phyloP scores from a whole-genome alignment of 2,797 vertebrate genomes.

The Notolepis coatsorum region DNA sequence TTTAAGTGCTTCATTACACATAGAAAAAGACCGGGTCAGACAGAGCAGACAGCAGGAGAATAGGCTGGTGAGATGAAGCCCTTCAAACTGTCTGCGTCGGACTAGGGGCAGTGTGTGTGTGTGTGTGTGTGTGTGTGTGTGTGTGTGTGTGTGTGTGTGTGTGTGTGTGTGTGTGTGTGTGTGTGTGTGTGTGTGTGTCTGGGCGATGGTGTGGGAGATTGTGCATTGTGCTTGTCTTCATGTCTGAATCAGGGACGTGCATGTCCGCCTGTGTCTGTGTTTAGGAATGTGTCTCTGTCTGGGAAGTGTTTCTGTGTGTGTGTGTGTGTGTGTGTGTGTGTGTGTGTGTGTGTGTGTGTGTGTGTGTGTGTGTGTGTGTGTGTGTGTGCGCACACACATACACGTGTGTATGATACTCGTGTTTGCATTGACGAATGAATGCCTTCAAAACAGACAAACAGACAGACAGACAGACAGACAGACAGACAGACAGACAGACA shows the following conservation, averaged over 20 bases:
- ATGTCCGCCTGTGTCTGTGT: slow-evolving; percentile 24
- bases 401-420: too few species aligned
- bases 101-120: slow-evolving; percentile 54
- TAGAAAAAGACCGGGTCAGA: slow-evolving; percentile 76
- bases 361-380: not conserved
- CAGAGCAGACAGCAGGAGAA: slow-evolving; percentile 79
- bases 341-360: slow-evolving; percentile 7
- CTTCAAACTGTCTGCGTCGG: slow-evolving; percentile 78
- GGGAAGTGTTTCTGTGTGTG: slow-evolving; percentile 12
- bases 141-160: slow-evolving; percentile 14
- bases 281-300: slow-evolving; percentile 55
- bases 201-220: slow-evolving; percentile 61
- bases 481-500: not conserved
- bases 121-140: slow-evolving; percentile 48
- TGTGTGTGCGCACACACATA: not conserved
- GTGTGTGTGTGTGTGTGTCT: slow-evolving; percentile 47
- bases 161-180: slow-evolving; percentile 15
- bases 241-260: slow-evolving; percentile 55
- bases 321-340: slow-evolving; percentile 4
- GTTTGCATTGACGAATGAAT: slow-evolving; percentile 6
- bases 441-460: not conserved
- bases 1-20: slow-evolving; percentile 82
- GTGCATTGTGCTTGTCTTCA: slow-evolving; percentile 57
- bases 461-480: too few species aligned
- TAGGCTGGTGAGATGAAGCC: slow-evolving; percentile 77